Base-by-base conservation (phyloP, 2,888 invertebrate genomes). In the Leptura quadrifasciata region DNA sequence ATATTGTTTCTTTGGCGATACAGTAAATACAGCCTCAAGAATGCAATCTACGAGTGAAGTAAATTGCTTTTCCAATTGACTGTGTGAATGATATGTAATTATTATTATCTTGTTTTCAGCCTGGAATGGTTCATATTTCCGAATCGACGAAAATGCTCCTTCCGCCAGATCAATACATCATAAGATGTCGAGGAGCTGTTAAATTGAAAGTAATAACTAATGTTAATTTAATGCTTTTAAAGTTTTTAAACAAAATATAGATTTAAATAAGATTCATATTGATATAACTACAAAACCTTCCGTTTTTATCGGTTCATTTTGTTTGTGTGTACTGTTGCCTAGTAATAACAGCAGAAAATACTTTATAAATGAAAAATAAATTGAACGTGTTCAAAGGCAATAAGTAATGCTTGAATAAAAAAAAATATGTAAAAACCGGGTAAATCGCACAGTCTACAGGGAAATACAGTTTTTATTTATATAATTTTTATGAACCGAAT, bases 1-100 rank as follows among this genome's bases (percentile, higher is more conserved):
- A 82, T 96, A 96, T 87, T 96, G 96, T 84, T 93, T 97, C 63
- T 97, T 97, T 78, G 96, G 97, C 0, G 96, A 96, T 87, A 95
- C 96, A 0, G 96, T 97, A 18, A 97, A 97, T 88, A 96, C 96
- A 0, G 96, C 97, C 2, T 95, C 96, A 2, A 91, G 96, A 69
- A 97, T 97, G 96, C 96, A 97, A 86, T 91, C 93, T 0, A 91
- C 92, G 17, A 91, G 93, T 80, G 84, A 90, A 89, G 93, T 93
- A 86, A 87, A 87, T 81, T 27, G 18, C 15, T 47, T 52, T 52
- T 24, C 17, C 18, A 18, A 24, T 52, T 39, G 24, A 69, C 10
- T 55, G 55, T 31, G 18, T 35, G 63, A 63, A 15, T 63, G 39
- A 63, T 15, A 63, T 63, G 18, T 20, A 39, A 63, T 61, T 17